Evolutionary conservation across 1,140 invertebrate species (phyloP), one percentile per base, ranked within the genome.

Genomic region (Aphelinus atriplicis): DNA sequence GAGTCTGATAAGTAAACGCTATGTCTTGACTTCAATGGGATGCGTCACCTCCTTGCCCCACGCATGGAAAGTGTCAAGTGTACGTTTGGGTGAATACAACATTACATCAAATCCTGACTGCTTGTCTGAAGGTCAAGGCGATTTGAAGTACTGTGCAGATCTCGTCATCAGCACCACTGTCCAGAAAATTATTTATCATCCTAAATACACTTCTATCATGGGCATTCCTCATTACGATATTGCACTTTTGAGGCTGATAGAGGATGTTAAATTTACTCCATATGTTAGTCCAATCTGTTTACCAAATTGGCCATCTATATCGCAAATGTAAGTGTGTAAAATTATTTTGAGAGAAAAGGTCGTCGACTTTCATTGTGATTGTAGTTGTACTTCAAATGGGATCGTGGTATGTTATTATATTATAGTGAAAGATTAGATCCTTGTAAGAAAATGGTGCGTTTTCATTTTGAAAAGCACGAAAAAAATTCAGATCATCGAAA

Each of bases 261-360:
- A 83, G 0, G 84, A 91, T 9, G 91, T 95, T 3, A 70, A 79
- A 6, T 94, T 91, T 81, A 91, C 88, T 73, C 87, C 91, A 76
- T 93, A 91, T 77, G 91, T 97, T 5, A 91, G 91, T 80, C 95
- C 96, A 0, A 93, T 97, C 68, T 98, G 96, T 80, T 82, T 98
- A 5, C 95, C 95, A 3, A 26, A 26, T 26, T 26, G 26, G 26
- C 26, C 26, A 26, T 26, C 26, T 26, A 26, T 26, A 26, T 26
- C 26, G 26, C 26, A 26, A 26, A 26, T 26, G 26, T 26, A 26
- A 26, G 26, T 26, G 26, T 26, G 26, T 26, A 26, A 26, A 26
- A 26, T 26, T 26, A 26, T 26, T 26, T 26, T 26, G 26, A 26
- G 26, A 26, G 26, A 26, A 26, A 26, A 26, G 26, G 26, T 26